phyloP scores from a whole-genome alignment of 1,140 invertebrate genomes.

The Anthonomus grandis region DNA sequence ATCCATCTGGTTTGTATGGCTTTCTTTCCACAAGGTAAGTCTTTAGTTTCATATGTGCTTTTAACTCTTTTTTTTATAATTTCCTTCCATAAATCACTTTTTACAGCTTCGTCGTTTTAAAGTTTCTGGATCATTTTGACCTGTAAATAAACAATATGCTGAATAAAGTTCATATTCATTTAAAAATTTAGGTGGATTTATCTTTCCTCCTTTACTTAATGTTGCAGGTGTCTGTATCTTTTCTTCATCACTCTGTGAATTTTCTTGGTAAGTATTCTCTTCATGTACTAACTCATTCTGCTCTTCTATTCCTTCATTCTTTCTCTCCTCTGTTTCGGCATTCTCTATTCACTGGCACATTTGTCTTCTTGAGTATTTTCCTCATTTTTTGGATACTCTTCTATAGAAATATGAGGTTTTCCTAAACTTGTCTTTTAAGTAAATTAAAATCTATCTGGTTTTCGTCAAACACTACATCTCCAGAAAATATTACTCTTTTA shows the following conservation, averaged over 20 bases:
- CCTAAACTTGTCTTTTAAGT: background rate
- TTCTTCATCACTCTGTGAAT: too few species aligned
- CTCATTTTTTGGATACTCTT: background rate
- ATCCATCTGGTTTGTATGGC: too few species aligned
- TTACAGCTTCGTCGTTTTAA: background rate
- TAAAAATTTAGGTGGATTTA: background rate
- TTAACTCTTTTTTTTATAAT: too few species aligned
- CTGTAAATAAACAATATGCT: constrained; percentile 6
- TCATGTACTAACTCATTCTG: background rate
- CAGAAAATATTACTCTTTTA: too few species aligned
- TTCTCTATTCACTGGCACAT: background rate
- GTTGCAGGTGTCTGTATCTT: too few species aligned
- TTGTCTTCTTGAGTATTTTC: background rate
- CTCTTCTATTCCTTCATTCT: background rate
- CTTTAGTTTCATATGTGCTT: too few species aligned
- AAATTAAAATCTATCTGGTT: background rate
- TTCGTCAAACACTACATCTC: too few species aligned
- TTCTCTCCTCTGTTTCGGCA: background rate
- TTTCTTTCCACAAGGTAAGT: too few species aligned
- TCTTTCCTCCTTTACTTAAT: too few species aligned
- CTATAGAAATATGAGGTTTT: background rate
- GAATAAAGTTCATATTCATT: constrained; percentile 12
- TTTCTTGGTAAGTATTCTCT: too few species aligned
- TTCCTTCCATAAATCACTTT: background rate
- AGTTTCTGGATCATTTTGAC: too few species aligned